Evolutionary conservation across 2,797 vertebrate species (phyloP).

Genomic region (Anguilla megastoma): DNA sequence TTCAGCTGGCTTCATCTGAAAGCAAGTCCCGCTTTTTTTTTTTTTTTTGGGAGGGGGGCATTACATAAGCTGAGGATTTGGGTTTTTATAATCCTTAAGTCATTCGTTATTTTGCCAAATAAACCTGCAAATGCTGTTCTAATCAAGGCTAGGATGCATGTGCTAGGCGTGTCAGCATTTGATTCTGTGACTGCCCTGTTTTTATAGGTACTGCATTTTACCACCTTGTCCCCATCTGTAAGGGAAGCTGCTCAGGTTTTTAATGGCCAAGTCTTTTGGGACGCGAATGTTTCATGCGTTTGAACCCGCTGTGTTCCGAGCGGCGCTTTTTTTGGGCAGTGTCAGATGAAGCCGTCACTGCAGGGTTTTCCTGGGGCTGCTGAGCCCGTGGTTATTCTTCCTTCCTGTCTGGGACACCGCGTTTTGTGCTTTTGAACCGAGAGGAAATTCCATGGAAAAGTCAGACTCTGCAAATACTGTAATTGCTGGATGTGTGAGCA

Average conservation of each 20-base stretch:
- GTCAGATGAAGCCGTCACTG: neutral
- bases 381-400: conserved; percentile 21
- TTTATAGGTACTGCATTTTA: neutral
- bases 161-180: neutral
- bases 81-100: conserved; percentile 7
- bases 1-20: conserved; percentile 21
- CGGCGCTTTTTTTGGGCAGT: neutral
- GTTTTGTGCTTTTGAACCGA: conserved; percentile 22
- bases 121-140: neutral
- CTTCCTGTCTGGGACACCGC: conserved; percentile 31
- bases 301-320: neutral
- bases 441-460: conserved; percentile 62
- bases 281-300: neutral
- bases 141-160: conserved; percentile 22
- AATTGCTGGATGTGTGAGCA: conserved; percentile 48
- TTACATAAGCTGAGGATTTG: neutral
- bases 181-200: neutral
- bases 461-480: conserved; percentile 51
- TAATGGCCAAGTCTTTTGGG: neutral
- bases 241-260: neutral
- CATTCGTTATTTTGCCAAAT: conserved; percentile 2
- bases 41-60: neutral
- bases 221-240: neutral
- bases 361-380: conserved; percentile 16
- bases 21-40: conserved; percentile 16